A percentile compares a stretch with the other conserved stretches of the same genome.
phyloP scores from a whole-genome alignment of 2,113 vertebrate species.

The Microcebus tavaratra region DNA sequence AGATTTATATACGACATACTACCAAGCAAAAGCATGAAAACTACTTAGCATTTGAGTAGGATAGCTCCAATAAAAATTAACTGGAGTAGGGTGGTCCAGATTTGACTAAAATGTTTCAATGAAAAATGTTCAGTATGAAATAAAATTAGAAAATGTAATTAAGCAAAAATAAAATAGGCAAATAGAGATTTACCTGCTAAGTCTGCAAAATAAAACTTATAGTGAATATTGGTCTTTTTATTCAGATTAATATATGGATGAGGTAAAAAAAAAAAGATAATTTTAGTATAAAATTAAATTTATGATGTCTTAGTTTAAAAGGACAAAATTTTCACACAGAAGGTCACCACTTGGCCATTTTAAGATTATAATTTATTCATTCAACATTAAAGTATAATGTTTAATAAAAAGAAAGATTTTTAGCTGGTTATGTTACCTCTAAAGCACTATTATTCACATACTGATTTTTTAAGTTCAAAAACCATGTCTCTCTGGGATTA shows the following conservation, averaged over 20 bases:
- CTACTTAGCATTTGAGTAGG: background rate
- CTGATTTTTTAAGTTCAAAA: background rate
- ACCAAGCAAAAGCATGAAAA: background rate
- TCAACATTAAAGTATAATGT: background rate
- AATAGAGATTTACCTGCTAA: background rate
- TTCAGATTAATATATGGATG: background rate
- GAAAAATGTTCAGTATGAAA: background rate
- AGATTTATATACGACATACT: background rate
- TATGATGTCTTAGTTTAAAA: background rate
- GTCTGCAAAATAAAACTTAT: background rate
- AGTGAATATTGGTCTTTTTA: background rate
- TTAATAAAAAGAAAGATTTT: slow-evolving; percentile 17
- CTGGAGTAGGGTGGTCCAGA: background rate
- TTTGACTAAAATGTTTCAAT: background rate
- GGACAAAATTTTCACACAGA: background rate
- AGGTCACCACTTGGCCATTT: background rate
- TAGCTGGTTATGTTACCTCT: background rate
- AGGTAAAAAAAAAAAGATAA: background rate
- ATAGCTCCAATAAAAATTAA: background rate
- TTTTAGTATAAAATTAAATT: background rate
- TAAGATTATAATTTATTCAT: background rate
- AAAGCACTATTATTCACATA: background rate
- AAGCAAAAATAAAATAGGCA: background rate
- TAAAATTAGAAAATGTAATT: background rate
- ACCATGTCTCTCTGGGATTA: background rate